These are phyloP conservation scores for Nezara viridula DNA, from an alignment of 2,888 invertebrate species.

Conservation along the genomic window DNA sequence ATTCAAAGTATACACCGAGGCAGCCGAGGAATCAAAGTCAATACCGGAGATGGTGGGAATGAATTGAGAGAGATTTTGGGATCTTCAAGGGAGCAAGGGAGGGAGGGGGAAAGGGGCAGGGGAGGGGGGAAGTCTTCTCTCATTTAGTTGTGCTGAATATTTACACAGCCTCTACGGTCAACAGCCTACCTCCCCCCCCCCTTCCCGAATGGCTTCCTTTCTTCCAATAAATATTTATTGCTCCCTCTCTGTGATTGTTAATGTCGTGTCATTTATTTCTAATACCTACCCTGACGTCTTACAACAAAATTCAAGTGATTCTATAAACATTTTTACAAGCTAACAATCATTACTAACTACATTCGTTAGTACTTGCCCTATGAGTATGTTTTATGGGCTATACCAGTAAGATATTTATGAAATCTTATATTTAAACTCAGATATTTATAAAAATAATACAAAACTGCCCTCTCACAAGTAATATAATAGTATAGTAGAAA, in stretches of 20 bases:
- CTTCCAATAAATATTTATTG: conserved; percentile 31
- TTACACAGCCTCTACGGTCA: conserved; percentile 22
- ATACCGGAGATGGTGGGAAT: conserved; percentile 32
- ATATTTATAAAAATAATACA: too few species aligned
- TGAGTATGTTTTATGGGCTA: too few species aligned
- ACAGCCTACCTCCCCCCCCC: not conserved
- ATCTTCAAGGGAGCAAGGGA: conserved; percentile 2
- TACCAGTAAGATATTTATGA: too few species aligned
- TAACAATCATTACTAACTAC: too few species aligned
- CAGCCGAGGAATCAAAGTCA: conserved; percentile 22
- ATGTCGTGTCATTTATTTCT: not conserved
- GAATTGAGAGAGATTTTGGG: conserved; percentile 39
- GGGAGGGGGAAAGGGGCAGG: not conserved
- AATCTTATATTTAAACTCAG: too few species aligned
- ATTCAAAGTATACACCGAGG: conserved; percentile 36
- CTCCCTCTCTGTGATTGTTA: not conserved
- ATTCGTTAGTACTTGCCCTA: too few species aligned
- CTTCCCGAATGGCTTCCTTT: not conserved
- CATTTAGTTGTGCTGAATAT: conserved; percentile 35
- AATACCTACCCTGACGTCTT: not conserved
- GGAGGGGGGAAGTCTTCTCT: not conserved
- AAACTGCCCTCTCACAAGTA: too few species aligned
- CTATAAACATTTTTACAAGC: too few species aligned
- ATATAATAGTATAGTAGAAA: too few species aligned
- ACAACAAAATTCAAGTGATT: not conserved